phyloP scores from a whole-genome alignment of 2,797 vertebrate genomes.

The Gobio occitaniae region DNA sequence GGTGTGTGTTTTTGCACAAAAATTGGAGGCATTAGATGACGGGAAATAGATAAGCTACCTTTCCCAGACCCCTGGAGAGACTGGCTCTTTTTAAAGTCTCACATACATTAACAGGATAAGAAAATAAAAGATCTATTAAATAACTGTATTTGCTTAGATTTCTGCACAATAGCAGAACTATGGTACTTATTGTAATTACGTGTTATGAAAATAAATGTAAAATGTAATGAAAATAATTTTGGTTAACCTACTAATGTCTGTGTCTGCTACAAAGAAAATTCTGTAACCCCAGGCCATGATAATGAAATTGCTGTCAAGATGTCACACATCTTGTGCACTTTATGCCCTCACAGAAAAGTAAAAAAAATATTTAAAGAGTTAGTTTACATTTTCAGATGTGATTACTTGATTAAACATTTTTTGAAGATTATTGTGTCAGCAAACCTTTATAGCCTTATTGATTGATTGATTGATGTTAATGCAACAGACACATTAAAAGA shows the following conservation, averaged over 20 bases:
- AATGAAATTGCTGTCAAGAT: not conserved
- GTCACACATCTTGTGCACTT: no score
- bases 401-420: not conserved
- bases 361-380: not conserved
- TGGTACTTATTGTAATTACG: not conserved
- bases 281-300: not conserved
- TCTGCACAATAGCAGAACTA: not conserved
- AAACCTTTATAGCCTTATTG: not conserved
- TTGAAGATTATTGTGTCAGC: not conserved
- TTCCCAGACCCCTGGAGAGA: slow-evolving; percentile 19
- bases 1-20: not conserved
- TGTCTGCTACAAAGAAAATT: not conserved
- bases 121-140: not conserved
- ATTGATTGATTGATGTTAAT: not conserved
- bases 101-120: not conserved
- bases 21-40: slow-evolving; percentile 9
- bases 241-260: not conserved
- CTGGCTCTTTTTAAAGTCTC: not conserved
- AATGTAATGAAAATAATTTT: not conserved
- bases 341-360: not conserved
- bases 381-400: not conserved
- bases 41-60: slow-evolving; percentile 26
- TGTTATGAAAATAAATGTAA: not conserved
- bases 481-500: not conserved
- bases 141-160: not conserved